Conservation (phyloP, 2,888 invertebrate genomes). For the Sympetrum striolatum region DNA sequence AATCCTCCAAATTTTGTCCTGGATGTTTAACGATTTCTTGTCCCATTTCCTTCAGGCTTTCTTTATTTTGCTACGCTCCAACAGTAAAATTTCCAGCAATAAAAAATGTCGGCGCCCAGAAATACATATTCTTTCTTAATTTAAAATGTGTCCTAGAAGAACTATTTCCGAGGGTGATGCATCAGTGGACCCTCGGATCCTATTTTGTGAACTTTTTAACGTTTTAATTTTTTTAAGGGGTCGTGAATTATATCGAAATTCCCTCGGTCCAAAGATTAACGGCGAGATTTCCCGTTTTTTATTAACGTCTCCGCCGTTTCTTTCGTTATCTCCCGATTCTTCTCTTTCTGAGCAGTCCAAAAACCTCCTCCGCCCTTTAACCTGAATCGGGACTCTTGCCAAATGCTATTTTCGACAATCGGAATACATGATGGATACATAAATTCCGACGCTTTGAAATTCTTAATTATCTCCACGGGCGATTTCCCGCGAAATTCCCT, state of each 20-base stretch:
- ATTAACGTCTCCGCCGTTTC: neutral
- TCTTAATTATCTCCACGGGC: neutral
- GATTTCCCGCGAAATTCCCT: neutral
- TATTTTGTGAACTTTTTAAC: neutral
- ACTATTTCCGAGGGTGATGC: neutral
- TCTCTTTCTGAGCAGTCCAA: neutral
- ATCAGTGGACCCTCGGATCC: constrained; percentile 3
- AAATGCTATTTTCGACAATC: constrained; percentile 9
- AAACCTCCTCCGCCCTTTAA: neutral
- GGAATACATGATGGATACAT: neutral
- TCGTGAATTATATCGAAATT: constrained; percentile 15
- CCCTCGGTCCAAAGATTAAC: constrained; percentile 10
- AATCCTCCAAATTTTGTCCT: neutral
- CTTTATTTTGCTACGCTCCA: neutral
- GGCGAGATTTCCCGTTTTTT: neutral
- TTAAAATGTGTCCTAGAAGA: neutral
- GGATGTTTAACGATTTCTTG: neutral
- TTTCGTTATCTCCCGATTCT: neutral
- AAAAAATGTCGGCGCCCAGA: neutral
- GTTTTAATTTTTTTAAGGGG: neutral
- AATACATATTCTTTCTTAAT: neutral
- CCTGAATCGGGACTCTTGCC: neutral
- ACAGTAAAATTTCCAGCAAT: neutral
- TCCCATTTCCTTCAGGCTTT: neutral
- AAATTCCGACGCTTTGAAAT: neutral